Base-by-base conservation (phyloP, 2,888 invertebrate genomes). In the Stenotaenia linearis region DNA sequence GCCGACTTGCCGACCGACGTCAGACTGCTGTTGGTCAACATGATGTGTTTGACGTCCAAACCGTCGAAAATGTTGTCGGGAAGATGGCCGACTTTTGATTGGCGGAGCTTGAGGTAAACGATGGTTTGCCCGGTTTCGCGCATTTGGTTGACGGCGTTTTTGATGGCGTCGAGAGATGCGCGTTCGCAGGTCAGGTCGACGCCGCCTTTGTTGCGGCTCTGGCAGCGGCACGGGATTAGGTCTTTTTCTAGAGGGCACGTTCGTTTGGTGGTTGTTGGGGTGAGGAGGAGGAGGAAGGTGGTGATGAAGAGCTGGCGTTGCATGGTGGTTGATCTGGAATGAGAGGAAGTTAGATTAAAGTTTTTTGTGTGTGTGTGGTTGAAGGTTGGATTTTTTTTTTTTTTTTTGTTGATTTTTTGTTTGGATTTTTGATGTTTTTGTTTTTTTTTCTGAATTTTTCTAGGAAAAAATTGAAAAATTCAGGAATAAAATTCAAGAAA, bases 171-270 rank as follows among this genome's bases (percentile, higher is more conserved):
- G 83, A 92, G 90, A 85, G 94, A 93, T 78, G 94, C 94, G 84
- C 92, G 92, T 88, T 95, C 95, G 89, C 95, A 96, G 82, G 94
- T 89, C 82, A 96, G 91, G 86, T 96, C 95, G 83, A 96, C 89
- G 10, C 83, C 83, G 75, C 95, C 95, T 84, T 93, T 93, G 87
- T 94, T 95, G 87, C 95, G 95, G 83, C 94, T 92, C 83, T 90
- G 91, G 86, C 95, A 96, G 83, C 90, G 89, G 88, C 95, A 96
- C 37, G 95, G 94, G 10, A 23, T 32, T 15, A 78, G 15, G 79
- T 76, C 37, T 35, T 76, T 23, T 32, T 76, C 76, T 18, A 76
- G 1, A 1, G 76, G 76, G 18, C 76, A 76, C 4, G 35, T 76
- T 10, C 76, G 7, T 32, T 76, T 76, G 4, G 3, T 18, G 56